These are phyloP conservation scores for Diogma glabrata DNA, from an alignment of 2,888 invertebrate species.

Conservation along the genomic window DNA sequence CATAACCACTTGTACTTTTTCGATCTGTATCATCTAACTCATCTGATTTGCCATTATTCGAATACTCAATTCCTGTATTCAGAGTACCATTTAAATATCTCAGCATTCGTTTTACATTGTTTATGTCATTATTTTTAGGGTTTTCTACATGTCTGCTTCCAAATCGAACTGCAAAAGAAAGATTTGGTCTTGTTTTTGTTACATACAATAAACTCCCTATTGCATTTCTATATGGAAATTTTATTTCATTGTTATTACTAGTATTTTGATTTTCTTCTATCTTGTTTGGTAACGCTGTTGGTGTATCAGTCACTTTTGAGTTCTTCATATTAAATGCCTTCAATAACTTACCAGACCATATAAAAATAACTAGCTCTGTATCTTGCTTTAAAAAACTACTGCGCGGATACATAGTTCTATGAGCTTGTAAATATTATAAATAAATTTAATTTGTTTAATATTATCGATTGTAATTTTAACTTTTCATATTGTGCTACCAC, in stretches of 20 bases:
- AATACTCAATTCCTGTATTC: neutral
- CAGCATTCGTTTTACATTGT: neutral
- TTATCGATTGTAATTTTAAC: too few relatives aligned
- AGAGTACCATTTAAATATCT: neutral
- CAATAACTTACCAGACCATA: too few relatives aligned
- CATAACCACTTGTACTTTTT: conserved; percentile 16
- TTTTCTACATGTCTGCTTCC: neutral
- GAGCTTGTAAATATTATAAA: too few relatives aligned
- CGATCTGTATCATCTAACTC: conserved; percentile 12
- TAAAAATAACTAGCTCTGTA: too few relatives aligned
- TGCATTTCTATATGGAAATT: neutral
- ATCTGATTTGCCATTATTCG: neutral
- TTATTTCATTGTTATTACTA: neutral
- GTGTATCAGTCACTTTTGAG: neutral
- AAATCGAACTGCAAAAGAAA: neutral
- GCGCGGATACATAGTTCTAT: too few relatives aligned
- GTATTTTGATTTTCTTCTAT: neutral
- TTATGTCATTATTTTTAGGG: neutral
- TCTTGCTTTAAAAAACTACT: too few relatives aligned
- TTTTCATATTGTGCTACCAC: too few relatives aligned
- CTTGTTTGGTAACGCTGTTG: neutral
- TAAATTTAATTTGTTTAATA: too few relatives aligned
- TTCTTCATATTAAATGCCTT: neutral
- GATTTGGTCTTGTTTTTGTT: neutral
- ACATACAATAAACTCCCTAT: neutral